Percentiles rank a stretch among this genome's conserved stretches.
phyloP scores from a whole-genome alignment of 2,888 invertebrate species.

The Fragum whitleyi region DNA sequence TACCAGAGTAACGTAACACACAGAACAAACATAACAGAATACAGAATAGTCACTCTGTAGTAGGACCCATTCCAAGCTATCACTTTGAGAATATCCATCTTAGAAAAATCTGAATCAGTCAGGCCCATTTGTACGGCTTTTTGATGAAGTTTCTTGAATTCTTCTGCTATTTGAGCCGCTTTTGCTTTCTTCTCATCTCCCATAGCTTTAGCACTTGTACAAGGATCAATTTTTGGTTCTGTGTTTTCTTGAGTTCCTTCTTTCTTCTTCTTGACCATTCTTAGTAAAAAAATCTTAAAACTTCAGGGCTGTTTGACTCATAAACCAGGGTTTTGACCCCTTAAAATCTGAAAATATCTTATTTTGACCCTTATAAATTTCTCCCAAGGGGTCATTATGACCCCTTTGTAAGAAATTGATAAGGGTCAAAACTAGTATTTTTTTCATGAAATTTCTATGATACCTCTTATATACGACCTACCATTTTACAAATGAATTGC shows the following conservation, averaged over 20 bases:
- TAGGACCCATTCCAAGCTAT: constrained; percentile 55
- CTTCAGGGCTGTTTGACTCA: too few species aligned
- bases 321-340: too few species aligned
- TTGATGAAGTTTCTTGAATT: constrained; percentile 69
- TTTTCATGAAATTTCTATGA: too few species aligned
- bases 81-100: constrained; percentile 66
- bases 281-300: background rate
- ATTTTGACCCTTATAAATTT: too few species aligned
- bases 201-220: background rate
- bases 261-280: background rate
- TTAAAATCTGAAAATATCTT: too few species aligned
- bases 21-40: constrained; percentile 29
- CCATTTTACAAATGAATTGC: too few species aligned
- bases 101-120: constrained; percentile 66
- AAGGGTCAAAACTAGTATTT: too few species aligned
- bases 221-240: background rate
- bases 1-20: constrained; percentile 34
- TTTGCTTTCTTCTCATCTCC: background rate
- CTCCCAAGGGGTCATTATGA: too few species aligned
- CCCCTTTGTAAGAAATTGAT: too few species aligned
- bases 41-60: constrained; percentile 40
- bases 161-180: constrained; percentile 10
- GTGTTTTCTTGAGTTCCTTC: background rate
- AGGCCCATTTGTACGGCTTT: constrained; percentile 72
- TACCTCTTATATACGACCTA: too few species aligned